These are phyloP conservation scores for Rhagologus leucostigma DNA, from an alignment of 2,113 vertebrate species.

Conservation along the genomic window DNA sequence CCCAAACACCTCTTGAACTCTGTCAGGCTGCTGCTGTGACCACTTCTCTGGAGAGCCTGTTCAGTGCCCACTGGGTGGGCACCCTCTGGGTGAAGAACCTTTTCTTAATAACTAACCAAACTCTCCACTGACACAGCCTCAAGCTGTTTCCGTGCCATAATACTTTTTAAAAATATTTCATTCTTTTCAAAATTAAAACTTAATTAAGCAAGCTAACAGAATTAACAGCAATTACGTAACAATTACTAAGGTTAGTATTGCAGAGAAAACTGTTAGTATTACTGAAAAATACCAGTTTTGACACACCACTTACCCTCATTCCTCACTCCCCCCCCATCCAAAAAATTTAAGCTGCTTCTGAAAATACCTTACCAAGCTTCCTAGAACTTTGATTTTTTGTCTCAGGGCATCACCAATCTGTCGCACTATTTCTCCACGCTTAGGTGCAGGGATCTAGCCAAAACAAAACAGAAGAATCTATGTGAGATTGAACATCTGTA, in stretches of 20 bases:
- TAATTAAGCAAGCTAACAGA: neutral
- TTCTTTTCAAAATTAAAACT: neutral
- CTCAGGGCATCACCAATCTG: slow-evolving; percentile 94
- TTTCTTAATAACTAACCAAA: neutral
- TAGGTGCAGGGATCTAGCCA: slow-evolving; percentile 88
- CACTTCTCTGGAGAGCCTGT: neutral
- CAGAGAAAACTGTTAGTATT: neutral
- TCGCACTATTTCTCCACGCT: slow-evolving; percentile 94
- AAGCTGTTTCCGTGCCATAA: neutral
- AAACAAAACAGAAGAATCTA: neutral
- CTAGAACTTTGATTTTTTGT: slow-evolving; percentile 89
- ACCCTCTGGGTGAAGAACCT: neutral
- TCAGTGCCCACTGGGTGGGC: no score
- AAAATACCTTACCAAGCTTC: slow-evolving; percentile 80
- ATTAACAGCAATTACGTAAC: neutral
- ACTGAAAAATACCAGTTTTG: neutral
- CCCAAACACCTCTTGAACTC: neutral
- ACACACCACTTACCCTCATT: accelerated
- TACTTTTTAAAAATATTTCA: neutral
- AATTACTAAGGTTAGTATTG: neutral
- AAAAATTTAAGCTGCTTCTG: neutral
- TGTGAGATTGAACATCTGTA: neutral
- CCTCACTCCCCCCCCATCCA: accelerated
- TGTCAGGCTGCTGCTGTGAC: neutral
- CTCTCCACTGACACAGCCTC: neutral